These are phyloP conservation scores for Chrysaora quinquecirrha DNA, from an alignment of 30 jellyfish, hydroid and myxozoan species.

Conservation along the genomic window DNA sequence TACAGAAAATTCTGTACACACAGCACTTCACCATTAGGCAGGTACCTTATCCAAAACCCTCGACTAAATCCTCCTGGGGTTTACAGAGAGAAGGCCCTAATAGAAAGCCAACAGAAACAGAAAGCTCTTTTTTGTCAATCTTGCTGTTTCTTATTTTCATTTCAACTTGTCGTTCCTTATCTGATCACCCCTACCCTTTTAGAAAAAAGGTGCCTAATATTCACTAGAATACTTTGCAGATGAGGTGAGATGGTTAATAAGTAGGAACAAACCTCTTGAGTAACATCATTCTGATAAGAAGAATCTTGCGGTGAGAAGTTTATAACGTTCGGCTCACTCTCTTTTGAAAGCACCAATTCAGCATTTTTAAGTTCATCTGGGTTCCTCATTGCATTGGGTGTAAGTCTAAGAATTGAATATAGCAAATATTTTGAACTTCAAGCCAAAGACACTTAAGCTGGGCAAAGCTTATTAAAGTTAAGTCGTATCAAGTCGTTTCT, in stretches of 20 bases:
- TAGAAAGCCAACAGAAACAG: no score
- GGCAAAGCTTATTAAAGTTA: background rate
- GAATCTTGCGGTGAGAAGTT: conserved; percentile 71
- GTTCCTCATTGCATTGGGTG: background rate
- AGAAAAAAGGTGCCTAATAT: no score
- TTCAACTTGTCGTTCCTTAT: background rate
- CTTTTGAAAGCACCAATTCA: conserved; percentile 51
- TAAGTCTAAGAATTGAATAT: background rate
- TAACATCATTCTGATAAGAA: conserved; percentile 43
- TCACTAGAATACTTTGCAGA: background rate
- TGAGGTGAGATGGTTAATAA: background rate
- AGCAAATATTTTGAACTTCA: no score
- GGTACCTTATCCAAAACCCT: no score
- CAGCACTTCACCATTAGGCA: no score
- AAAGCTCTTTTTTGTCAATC: no score
- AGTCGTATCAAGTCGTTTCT: background rate
- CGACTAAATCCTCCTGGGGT: no score
- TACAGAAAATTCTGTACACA: no score
- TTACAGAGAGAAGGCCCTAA: no score
- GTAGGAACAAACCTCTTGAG: conserved; percentile 34
- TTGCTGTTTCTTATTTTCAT: no score
- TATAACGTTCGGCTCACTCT: conserved; percentile 41
- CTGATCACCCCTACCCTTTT: background rate
- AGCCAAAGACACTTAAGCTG: conserved; percentile 19
- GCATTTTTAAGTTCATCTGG: conserved; percentile 62